A percentile compares a stretch with the other conserved stretches of the same genome.
Conservation (phyloP, 2,888 invertebrate genomes). For the Danaus chrysippus region DNA sequence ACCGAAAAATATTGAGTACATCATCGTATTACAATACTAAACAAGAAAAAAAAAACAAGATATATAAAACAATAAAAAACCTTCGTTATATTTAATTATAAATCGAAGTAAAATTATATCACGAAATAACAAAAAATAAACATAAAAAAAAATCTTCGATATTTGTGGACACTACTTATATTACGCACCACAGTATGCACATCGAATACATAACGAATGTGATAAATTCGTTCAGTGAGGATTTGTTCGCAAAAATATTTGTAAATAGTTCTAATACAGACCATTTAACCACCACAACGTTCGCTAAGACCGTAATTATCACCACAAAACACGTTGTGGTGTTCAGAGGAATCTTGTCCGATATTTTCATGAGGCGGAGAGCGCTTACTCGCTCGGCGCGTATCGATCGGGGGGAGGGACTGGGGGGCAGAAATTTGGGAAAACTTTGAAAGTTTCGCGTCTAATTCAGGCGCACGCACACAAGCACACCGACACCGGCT, state of each 20-base stretch:
- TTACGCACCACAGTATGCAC: too few species aligned
- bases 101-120: too few species aligned
- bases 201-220: neutral
- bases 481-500: constrained; percentile 50
- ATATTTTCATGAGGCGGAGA: constrained; percentile 66
- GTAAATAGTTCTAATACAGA: neutral
- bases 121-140: too few species aligned
- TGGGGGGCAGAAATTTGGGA: constrained; percentile 77
- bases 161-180: too few species aligned
- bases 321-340: constrained; percentile 63
- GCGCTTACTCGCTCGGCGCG: constrained; percentile 64
- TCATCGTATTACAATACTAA: too few species aligned
- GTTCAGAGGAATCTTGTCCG: constrained; percentile 68
- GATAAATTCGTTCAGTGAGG: constrained; percentile 10
- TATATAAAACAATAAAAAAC: too few species aligned
- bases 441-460: constrained; percentile 80
- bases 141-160: too few species aligned
- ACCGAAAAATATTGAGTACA: too few species aligned
- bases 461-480: constrained; percentile 80
- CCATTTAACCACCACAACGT: constrained; percentile 40
- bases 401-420: constrained; percentile 65
- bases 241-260: constrained; percentile 1
- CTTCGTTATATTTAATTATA: too few species aligned
- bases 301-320: constrained; percentile 49
- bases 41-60: too few species aligned